These are phyloP conservation scores for Helarctos malayanus DNA, from an alignment of 2,797 vertebrate species.

Conservation along the genomic window DNA sequence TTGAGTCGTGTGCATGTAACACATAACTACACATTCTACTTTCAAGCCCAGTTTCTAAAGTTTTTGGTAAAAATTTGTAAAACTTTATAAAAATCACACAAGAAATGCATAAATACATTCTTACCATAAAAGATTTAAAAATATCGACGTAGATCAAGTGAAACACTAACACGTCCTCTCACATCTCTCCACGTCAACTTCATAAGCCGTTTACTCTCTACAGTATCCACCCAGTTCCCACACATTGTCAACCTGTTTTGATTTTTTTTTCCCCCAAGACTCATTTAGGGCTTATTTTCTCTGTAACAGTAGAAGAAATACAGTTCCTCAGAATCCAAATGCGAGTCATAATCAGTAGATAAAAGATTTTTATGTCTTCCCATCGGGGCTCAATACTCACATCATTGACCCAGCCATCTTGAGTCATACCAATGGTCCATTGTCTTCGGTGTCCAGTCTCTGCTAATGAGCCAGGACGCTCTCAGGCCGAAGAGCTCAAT, in stretches of 20 bases:
- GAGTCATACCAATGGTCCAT: neutral
- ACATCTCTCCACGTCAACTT: neutral
- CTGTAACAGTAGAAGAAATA: neutral
- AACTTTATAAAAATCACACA: neutral
- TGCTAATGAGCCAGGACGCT: neutral
- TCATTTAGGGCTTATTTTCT: neutral
- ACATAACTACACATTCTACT: neutral
- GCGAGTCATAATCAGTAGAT: neutral
- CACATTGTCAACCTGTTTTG: neutral
- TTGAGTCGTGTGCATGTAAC: neutral
- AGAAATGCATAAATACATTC: neutral
- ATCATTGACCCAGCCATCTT: neutral
- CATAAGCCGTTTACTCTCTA: neutral
- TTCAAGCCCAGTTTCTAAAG: slow-evolving; percentile 14
- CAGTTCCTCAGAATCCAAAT: neutral
- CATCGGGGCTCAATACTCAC: neutral
- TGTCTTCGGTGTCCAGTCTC: neutral
- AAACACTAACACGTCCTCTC: neutral
- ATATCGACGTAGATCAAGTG: neutral
- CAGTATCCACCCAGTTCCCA: neutral
- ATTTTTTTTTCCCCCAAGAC: neutral
- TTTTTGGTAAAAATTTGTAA: slow-evolving; percentile 34
- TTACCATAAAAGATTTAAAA: neutral
- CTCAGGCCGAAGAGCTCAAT: neutral
- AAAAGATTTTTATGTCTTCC: neutral